Base-by-base conservation (phyloP, 2,113 vertebrate species). In the Grantiella picta region DNA sequence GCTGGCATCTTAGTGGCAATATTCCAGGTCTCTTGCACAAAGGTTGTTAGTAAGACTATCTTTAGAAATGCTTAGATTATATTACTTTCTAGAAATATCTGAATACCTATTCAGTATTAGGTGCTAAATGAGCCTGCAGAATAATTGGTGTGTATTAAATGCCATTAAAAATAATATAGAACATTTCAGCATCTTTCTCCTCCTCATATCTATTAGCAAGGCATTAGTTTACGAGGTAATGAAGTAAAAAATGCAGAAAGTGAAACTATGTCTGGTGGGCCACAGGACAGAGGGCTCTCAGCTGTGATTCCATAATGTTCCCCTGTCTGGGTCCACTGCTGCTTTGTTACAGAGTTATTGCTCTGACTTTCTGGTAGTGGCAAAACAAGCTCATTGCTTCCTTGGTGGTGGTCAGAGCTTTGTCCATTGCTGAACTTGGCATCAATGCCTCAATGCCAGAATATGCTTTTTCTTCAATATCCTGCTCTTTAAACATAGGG, bases 111-210 rank as follows among this genome's bases (percentile, higher is more conserved):
- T 76, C 79, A 85, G 44, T 83, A 42, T 44, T 85, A 57, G 50
- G 81, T 82, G 28, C 84, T 95, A 91, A 97, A 91, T 79, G 83
- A 95, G 29, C 69, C 92, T 94, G 72, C 17, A 27, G 72, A 94
- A 81, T 69, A 91, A 45, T 38, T 56, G 70, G 18, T 4, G 12
- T 81, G 15, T 73, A 61, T 70, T 76, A 89, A 91, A 87, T 79
- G 18, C 35, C 35, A 54, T 94, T 65, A 90, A 87, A 94, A 95
- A 93, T 79, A 85, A 94, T 85, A 81, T 27, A 69, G 66, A 85
- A 65, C 9, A 60, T 10, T 91, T 91, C 49, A 61, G 25, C 70
- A 61, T 88, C 63, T 87, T 78, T 70, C 18, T 56, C 9, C 4
- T 82, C 25, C 38, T 33, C 9, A 1, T 81, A 40, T 59, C 89